Percentiles rank a stretch among this genome's conserved stretches.
phyloP scores from a whole-genome alignment of 1,140 invertebrate genomes.

The Drosophila tristis region DNA sequence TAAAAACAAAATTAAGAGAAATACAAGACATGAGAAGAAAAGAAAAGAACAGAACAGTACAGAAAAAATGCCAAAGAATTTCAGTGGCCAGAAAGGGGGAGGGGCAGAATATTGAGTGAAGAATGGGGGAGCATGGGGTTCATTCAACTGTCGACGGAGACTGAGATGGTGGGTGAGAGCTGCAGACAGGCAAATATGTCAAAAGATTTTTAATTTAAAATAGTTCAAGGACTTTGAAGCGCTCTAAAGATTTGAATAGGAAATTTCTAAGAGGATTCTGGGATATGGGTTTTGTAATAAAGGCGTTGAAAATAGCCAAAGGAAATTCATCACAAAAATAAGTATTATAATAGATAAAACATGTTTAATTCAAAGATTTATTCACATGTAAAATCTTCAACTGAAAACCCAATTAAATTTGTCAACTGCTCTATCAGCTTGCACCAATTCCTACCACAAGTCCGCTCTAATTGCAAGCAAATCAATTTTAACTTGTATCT shows the following conservation, averaged over 20 bases:
- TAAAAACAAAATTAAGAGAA: constrained; percentile 54
- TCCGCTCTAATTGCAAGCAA: not conserved
- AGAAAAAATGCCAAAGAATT: constrained; percentile 56
- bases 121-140: constrained; percentile 34
- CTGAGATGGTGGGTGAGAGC: constrained; percentile 6
- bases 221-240: not conserved
- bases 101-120: constrained; percentile 10
- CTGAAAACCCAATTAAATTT: not conserved
- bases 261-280: too few species aligned
- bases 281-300: too few species aligned
- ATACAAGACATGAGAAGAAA: constrained; percentile 27
- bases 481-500: constrained; percentile 7
- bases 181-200: not conserved
- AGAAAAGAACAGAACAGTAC: constrained; percentile 31
- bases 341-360: not conserved
- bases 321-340: too few species aligned
- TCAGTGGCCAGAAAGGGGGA: constrained; percentile 47
- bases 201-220: not conserved
- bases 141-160: constrained; percentile 55
- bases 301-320: too few species aligned
- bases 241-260: too few species aligned
- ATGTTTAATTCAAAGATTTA: not conserved
- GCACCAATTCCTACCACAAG: too few species aligned
- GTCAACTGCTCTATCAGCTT: not conserved
- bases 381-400: not conserved